A percentile compares a stretch with the other conserved stretches of the same genome.
These are phyloP conservation scores for Bursaphelenchus mucronatus DNA, from an alignment of 1,140 invertebrate genomes.

Conservation along the genomic window DNA sequence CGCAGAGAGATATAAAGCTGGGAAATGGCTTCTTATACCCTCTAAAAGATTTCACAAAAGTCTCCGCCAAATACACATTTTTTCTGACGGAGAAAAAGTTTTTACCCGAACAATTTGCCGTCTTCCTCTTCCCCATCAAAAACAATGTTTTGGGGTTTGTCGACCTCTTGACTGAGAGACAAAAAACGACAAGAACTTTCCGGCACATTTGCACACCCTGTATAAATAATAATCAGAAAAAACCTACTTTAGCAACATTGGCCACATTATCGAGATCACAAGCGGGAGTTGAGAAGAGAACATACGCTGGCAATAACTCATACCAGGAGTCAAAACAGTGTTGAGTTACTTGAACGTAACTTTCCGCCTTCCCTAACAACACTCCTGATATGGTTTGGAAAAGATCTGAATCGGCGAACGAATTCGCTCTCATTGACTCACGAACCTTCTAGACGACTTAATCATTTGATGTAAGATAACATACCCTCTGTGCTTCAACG, in stretches of 20 bases:
- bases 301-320: conserved; percentile 25
- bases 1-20: too few species aligned
- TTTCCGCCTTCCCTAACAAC: conserved; percentile 15
- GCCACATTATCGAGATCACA: conserved; percentile 15
- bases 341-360: conserved; percentile 10
- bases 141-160: too few species aligned
- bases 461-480: background rate
- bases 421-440: conserved; percentile 3
- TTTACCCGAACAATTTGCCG: too few species aligned
- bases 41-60: too few species aligned
- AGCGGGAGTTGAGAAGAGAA: conserved; percentile 21
- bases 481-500: conserved; percentile 16
- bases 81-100: too few species aligned
- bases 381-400: conserved; percentile 20
- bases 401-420: conserved; percentile 5
- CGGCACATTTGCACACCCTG: too few species aligned
- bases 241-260: conserved; percentile 18
- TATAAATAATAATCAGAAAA: background rate
- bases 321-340: conserved; percentile 17
- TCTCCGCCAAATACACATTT: too few species aligned
- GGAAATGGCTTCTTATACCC: too few species aligned
- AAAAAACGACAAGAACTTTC: too few species aligned
- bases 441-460: conserved; percentile 12
- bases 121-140: too few species aligned
- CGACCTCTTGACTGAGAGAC: too few species aligned